Conservation (phyloP, 2,888 invertebrate species). For the Sinohyriopsis cumingii region DNA sequence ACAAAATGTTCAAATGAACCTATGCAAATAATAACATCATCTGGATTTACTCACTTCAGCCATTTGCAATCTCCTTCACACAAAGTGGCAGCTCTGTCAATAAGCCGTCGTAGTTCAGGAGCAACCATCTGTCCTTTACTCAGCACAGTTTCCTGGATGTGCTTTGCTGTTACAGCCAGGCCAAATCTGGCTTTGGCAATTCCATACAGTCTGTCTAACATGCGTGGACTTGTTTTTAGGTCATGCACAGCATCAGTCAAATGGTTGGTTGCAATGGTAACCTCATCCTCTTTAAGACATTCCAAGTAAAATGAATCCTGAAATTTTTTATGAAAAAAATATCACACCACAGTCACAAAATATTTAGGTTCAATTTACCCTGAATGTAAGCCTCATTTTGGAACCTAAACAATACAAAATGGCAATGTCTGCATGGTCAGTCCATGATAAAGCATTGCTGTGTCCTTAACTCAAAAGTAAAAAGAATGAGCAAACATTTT, state of each 20-base stretch:
- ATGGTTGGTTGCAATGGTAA: slow-evolving; percentile 22
- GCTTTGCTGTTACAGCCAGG: slow-evolving; percentile 3
- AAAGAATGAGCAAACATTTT: no score
- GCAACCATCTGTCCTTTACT: slow-evolving; percentile 12
- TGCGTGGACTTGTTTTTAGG: slow-evolving; percentile 15
- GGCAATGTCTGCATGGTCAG: no score
- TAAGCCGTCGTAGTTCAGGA: slow-evolving; percentile 21
- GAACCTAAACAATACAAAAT: no score
- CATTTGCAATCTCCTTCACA: slow-evolving; percentile 30
- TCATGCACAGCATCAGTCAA: slow-evolving; percentile 15
- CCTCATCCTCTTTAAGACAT: slow-evolving; percentile 8
- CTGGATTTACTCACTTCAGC: slow-evolving; percentile 32
- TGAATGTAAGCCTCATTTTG: no score
- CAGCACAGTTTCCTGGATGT: slow-evolving; percentile 27
- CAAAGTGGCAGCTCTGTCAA: slow-evolving; percentile 38
- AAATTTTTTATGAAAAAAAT: not conserved
- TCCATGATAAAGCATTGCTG: no score
- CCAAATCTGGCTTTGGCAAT: slow-evolving; percentile 13
- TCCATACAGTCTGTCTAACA: slow-evolving; percentile 11
- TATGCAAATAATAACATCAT: no score
- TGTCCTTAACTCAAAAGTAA: no score
- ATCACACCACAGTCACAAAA: no score
- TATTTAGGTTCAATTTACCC: no score
- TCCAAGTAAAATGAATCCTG: slow-evolving; percentile 33
- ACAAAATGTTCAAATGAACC: no score